Base-by-base conservation (phyloP, 1,140 invertebrate species). In the Onthophagus taurus region DNA sequence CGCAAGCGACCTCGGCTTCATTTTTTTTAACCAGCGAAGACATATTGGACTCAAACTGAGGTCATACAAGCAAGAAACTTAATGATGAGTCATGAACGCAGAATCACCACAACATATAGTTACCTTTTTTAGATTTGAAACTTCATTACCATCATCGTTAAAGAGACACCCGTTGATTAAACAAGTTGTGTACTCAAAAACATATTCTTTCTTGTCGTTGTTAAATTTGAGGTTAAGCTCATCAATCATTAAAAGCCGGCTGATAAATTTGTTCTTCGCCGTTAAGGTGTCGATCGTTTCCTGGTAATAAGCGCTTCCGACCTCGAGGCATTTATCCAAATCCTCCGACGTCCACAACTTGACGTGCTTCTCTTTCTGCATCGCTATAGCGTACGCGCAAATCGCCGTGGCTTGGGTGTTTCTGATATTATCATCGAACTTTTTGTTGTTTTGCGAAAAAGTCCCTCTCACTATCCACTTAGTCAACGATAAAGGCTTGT, bases 371-470 rank as follows among this genome's bases (percentile, higher is more conserved):
- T 72, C 44, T 19, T 67, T 57, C 35, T 35, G 23, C 26, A 52
- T 55, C 0, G 65, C 59, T 49, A 72, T 57, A 0, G 70, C 64
- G 2, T 72, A 64, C 3, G 67, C 62, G 1, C 67, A 63, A 1
- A 55, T 64, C 0, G 72, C 69, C 3, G 71, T 71, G 33, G 69
- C 69, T 49, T 74, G 72, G 9, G 61, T 65, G 17, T 67, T 66
- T 26, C 72, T 58, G 13, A 65, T 64, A 20, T 68, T 63, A 23
- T 61, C 60, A 0, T 64, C 60, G 51, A 71, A 74, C 24, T 61
- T 53, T 3, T 50, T 55, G 47, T 70, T 67, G 0, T 54, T 64
- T 44, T 74, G 71, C 48, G 66, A 66, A 46, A 72, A 66, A 8
- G 53, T 60, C 4, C 70, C 72, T 19, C 66, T 58, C 0, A 73